These are phyloP conservation scores for Drosophila watanabei DNA, from an alignment of 1,140 invertebrate genomes.

Conservation along the genomic window DNA sequence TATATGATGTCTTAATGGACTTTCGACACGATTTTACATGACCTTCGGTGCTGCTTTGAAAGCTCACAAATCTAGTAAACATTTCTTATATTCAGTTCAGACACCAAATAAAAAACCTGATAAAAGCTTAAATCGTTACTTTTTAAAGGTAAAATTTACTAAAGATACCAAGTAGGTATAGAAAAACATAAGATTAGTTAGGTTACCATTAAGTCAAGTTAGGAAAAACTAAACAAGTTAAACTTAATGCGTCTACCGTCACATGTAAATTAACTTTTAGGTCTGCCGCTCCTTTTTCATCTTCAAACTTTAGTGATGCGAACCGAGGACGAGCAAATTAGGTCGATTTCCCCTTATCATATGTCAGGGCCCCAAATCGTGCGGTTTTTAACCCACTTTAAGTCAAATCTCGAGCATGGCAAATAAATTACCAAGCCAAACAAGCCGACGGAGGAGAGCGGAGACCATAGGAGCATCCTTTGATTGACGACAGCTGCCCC, in stretches of 20 bases:
- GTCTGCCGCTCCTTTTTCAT: neutral
- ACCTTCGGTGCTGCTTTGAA: neutral
- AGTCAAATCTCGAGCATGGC: slow-evolving; percentile 33
- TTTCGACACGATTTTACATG: neutral
- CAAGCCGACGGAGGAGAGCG: slow-evolving; percentile 4
- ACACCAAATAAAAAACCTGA: neutral
- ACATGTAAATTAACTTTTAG: slow-evolving; percentile 5
- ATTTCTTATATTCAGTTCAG: neutral
- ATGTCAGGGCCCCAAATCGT: slow-evolving; percentile 40
- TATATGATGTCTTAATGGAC: neutral
- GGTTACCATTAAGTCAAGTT: neutral
- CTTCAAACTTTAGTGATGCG: neutral
- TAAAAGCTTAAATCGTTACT: neutral
- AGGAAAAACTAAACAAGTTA: neutral
- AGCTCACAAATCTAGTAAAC: neutral
- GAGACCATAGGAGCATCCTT: slow-evolving; percentile 16
- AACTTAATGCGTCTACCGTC: neutral
- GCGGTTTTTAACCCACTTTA: slow-evolving; percentile 40
- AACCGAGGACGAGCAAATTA: slow-evolving; percentile 18
- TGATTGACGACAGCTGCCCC: slow-evolving; percentile 45
- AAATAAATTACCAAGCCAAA: slow-evolving; percentile 49
- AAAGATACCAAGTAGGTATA: neutral
- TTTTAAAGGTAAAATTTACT: neutral
- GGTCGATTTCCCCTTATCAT: slow-evolving; percentile 33
- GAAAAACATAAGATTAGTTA: too few relatives aligned